Evolutionary conservation across 2,888 invertebrate genomes (phyloP), one percentile per base, ranked within the genome.

Genomic region (Leptogaster cylindrica): DNA sequence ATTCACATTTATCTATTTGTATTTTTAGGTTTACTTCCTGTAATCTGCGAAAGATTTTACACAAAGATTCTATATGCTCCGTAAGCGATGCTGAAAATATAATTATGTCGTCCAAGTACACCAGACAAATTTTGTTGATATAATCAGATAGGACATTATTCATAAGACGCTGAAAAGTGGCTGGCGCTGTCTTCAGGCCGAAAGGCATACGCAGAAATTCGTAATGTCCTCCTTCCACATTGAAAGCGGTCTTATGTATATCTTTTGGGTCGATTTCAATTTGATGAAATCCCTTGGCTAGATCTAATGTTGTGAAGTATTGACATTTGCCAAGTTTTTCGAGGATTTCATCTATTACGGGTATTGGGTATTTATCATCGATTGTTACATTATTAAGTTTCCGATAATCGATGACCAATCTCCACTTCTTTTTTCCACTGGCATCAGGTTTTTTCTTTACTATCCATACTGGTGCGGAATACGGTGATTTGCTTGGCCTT

Each of bases 81-180:
- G 68, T 20, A 27, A 70, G 16, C 1, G 65, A 63, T 0, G 70
- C 69, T 3, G 50, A 46, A 8, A 72, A 71, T 2, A 71, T 41
- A 6, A 71, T 27, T 16, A 71, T 70, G 44, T 71, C 68, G 20
- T 70, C 70, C 20, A 71, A 3, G 65, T 71, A 70, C 3, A 69
- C 63, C 1, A 69, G 58, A 48, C 66, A 63, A 3, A 69, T 65
- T 63, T 61, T 71, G 41, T 66, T 68, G 3, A 69, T 65, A 50
- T 28, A 67, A 2, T 71, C 65, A 5, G 20, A 63, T 18, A 71
- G 25, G n/a, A 71, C 39, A 16, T 50, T 8, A 52, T 72, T 72
- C 65, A 70, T 71, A 25, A 72, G 3, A 3, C 68, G 55, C 51
- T 72, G 71, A 36, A 68, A 66, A 16, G 64, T 67, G 1, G 63